Conservation (phyloP, 2,797 vertebrate species). For the Tachyglossus aculeatus region DNA sequence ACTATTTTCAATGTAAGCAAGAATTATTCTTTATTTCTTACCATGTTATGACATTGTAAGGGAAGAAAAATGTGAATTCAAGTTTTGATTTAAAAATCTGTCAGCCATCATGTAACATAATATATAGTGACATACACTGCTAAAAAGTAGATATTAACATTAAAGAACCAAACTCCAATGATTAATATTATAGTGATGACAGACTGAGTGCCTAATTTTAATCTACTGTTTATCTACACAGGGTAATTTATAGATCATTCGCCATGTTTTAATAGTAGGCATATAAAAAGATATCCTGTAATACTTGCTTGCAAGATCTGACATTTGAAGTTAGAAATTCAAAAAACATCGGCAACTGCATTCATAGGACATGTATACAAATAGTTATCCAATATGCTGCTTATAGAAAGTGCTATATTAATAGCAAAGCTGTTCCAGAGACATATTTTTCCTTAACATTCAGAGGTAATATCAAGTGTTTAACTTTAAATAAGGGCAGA, state of each 20-base stretch:
- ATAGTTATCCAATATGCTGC: conserved; percentile 72
- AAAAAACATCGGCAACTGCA: conserved; percentile 69
- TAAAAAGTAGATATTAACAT: conserved; percentile 80
- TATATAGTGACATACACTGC: conserved; percentile 72
- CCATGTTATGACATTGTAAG: conserved; percentile 69
- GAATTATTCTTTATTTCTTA: conserved; percentile 64
- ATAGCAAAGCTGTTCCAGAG: conserved; percentile 76
- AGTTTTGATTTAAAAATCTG: conserved; percentile 80
- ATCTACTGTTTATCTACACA: conserved; percentile 80
- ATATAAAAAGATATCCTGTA: conserved; percentile 74
- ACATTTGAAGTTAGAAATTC: conserved; percentile 73
- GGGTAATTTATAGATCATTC: conserved; percentile 82
- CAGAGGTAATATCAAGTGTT: conserved; percentile 81
- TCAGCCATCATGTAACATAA: conserved; percentile 78
- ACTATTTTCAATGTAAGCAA: conserved; percentile 39
- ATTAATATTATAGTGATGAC: conserved; percentile 81
- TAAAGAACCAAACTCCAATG: conserved; percentile 73
- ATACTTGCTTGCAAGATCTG: conserved; percentile 70
- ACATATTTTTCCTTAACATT: conserved; percentile 75
- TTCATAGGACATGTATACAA: conserved; percentile 74
- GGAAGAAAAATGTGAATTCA: conserved; percentile 61
- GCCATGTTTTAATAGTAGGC: conserved; percentile 80
- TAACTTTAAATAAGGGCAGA: conserved; percentile 84
- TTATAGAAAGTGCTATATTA: conserved; percentile 81
- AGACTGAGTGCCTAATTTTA: conserved; percentile 78